Base-by-base conservation (phyloP, 2,888 invertebrate species). In the Cactoblastis cactorum region DNA sequence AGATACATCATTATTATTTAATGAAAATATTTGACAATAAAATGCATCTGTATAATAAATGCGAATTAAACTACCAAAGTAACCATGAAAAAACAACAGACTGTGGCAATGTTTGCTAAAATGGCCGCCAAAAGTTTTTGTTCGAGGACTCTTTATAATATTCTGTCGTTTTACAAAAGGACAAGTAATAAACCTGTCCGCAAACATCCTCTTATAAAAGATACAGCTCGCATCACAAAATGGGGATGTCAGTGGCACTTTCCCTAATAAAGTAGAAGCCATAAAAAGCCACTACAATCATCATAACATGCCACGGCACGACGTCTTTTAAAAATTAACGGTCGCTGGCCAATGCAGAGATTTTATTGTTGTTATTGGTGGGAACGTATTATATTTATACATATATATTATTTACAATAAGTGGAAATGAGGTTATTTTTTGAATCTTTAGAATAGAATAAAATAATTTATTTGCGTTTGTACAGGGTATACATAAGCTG, bases 251-350 rank as follows among this genome's bases (percentile, higher is more conserved):
- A 71, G 77, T 67, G 64, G 74, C 80, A 82, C 80, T 83, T 81
- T 77, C 73, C 72, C 74, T 80, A 84, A 85, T 85, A 83, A 84
- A 86, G 74, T 75, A 77, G 65, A 54, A 63, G 66, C 74, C 80
- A 73, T 86, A 88, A 85, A 86, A 83, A 78, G 70, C 74, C 86
- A 86, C 87, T 87, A 84, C 85, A 87, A 87, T 88, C 87, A 86
- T 85, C 80, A 85, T 88, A 88, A 86, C 80, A 71, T 63, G 68
- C 58, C 59, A 54, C 61, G 38, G 48, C 45, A 8, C 45, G 51
- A 46, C 52, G 65, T 61, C 74, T 63, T 70, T 84, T 74, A 81
- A 85, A 84, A 80, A 84, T 86, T 82, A 79, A 83, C 56, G 43
- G 46, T 45, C 43, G 22, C 34, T 46, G 18, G 48, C 50, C 33